These are phyloP conservation scores for Daboia siamensis DNA, from an alignment of 2,113 vertebrate species.

Conservation along the genomic window DNA sequence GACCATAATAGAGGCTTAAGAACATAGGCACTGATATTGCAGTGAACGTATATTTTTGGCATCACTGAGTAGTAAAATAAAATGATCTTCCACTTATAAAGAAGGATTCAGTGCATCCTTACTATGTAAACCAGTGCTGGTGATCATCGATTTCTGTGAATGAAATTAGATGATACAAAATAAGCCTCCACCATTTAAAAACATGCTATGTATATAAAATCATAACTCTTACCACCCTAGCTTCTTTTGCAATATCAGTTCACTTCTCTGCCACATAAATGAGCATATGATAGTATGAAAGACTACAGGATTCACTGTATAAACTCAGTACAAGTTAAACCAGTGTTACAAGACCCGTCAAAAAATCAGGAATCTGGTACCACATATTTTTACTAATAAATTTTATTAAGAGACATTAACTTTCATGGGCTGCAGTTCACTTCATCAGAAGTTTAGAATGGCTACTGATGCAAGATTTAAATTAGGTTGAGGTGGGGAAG, in stretches of 20 bases:
- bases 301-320: not conserved
- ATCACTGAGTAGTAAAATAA: not conserved
- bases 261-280: not conserved
- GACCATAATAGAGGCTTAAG: not conserved
- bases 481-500: not conserved
- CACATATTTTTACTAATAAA: not conserved
- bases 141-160: not conserved
- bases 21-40: not conserved
- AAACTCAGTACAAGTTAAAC: not conserved
- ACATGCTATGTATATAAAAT: not conserved
- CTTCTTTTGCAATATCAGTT: not conserved
- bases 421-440: not conserved
- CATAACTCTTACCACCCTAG: not conserved
- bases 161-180: not conserved
- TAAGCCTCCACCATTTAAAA: not conserved
- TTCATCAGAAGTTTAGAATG: not conserved
- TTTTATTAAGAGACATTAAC: not conserved
- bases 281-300: not conserved
- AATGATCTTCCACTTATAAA: not conserved
- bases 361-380: not conserved
- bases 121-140: not conserved
- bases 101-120: not conserved
- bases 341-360: not conserved
- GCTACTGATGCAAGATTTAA: not conserved
- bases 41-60: not conserved